Base-by-base conservation (phyloP, 2,797 vertebrate genomes). In the Sebastes vulpes region DNA sequence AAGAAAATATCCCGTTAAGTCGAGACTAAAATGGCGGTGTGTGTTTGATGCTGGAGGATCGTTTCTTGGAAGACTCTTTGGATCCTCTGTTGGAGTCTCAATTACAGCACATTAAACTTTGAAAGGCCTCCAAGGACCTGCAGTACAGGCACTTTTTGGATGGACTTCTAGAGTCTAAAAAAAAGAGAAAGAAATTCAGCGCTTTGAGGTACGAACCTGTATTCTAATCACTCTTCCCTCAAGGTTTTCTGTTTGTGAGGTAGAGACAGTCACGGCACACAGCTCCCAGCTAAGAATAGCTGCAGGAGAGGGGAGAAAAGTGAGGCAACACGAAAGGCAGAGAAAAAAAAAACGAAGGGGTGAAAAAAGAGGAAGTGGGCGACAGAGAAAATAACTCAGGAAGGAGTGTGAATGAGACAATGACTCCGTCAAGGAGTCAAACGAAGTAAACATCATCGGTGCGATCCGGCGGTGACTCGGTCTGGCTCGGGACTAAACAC, bases 261-360 rank as follows among this genome's bases (percentile, higher is more conserved):
- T 74, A 72, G 81, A 89, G 88, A 88, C 80, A 86, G 85, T 86
- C 73, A 81, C 69, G 63, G 83, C 88, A 94, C 68, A 93, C 91
- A 92, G 94, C 93, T 94, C 89, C 75, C 65, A 78, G 93, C 92
- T 91, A 93, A 94, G 91, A 90, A 94, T 90, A 89, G 87, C 91
- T 93, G 80, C 83, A 88, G 87, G 86, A 92, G 84, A 90, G 71
- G 60, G 52, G 69, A 35, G 75, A 82, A 82, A 83, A 85, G 69
- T 68, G 79, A 89, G 61, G 85, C 83, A 75, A 85, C 69, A 77
- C 74, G 52, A 87, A 74, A 82, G 68, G 72, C 59, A 81, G 65
- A 46, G 64, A 61, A 70, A 38, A 66, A 20, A 31, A 56, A 60
- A 60, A 60, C 28, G 5, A 20, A 31, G 57, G 57, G 73, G 26